Percentiles rank a stretch among this genome's conserved stretches.
Conservation (phyloP, 2,113 vertebrate genomes). For the Coptodon rendalli region DNA sequence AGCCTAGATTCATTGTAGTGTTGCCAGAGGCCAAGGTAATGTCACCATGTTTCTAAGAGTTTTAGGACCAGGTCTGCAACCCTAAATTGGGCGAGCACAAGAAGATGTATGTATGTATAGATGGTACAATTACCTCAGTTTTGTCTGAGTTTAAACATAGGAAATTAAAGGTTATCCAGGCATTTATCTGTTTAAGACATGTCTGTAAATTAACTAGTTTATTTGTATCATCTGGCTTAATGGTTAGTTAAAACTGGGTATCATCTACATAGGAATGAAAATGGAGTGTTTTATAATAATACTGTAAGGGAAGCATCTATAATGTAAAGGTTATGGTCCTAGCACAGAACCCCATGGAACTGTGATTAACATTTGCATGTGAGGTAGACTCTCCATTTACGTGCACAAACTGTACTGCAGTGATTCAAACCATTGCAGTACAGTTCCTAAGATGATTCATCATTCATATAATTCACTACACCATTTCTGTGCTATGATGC, state of each 20-base stretch:
- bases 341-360: neutral
- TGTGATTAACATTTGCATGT: neutral
- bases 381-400: fast-evolving
- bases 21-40: no score
- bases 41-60: no score
- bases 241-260: fast-evolving
- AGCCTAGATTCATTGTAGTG: no score
- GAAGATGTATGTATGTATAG: no score
- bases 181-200: neutral
- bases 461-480: fast-evolving
- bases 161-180: no score
- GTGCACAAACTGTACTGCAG: neutral
- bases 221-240: neutral
- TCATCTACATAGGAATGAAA: neutral
- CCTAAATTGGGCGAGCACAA: no score
- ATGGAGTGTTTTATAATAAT: neutral
- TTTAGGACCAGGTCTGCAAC: no score
- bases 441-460: neutral
- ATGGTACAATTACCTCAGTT: no score
- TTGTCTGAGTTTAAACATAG: no score
- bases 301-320: neutral
- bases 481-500: neutral
- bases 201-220: neutral
- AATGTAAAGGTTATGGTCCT: neutral
- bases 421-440: neutral